Percentiles rank a stretch among this genome's conserved stretches.
phyloP scores from a whole-genome alignment of 1,140 invertebrate species.

The Drosophila pectinifera region DNA sequence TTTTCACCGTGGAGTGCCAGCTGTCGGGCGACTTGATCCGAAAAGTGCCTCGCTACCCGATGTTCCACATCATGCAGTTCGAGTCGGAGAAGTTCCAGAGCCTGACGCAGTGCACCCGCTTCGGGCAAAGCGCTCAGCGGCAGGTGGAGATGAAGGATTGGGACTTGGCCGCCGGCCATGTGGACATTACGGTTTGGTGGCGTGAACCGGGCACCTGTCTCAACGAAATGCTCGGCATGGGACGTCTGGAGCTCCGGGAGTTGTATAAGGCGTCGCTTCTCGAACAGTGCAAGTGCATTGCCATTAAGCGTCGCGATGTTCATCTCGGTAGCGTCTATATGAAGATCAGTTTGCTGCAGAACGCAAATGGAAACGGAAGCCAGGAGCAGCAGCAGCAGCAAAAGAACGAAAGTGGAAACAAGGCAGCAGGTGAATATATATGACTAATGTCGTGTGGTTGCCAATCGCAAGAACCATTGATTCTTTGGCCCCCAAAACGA shows the following conservation, averaged over 20 bases:
- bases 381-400: slow-evolving; percentile 37
- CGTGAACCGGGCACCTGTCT: slow-evolving; percentile 81
- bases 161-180: slow-evolving; percentile 37
- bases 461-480: slow-evolving; percentile 52
- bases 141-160: slow-evolving; percentile 49
- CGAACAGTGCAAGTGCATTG: slow-evolving; percentile 79
- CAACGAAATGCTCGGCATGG: slow-evolving; percentile 81
- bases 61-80: slow-evolving; percentile 83
- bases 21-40: slow-evolving; percentile 70
- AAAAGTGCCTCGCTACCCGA: slow-evolving; percentile 57
- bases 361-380: slow-evolving; percentile 27
- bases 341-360: slow-evolving; percentile 68
- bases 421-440: slow-evolving; percentile 77
- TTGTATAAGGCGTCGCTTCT: slow-evolving; percentile 71
- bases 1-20: slow-evolving; percentile 80
- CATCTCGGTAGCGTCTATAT: slow-evolving; percentile 76
- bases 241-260: slow-evolving; percentile 64
- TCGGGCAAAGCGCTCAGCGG: slow-evolving; percentile 73
- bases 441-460: slow-evolving; percentile 72
- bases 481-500: slow-evolving; percentile 42
- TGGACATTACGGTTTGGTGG: slow-evolving; percentile 81
- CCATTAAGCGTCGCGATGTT: slow-evolving; percentile 65
- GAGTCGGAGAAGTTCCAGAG: slow-evolving; percentile 82
- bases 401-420: slow-evolving; percentile 55
- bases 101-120: slow-evolving; percentile 80